A percentile compares a stretch with the other conserved stretches of the same genome.
Evolutionary conservation across 2,113 vertebrate genomes (phyloP).

Genomic region (Paramisgurnus dabryanus): DNA sequence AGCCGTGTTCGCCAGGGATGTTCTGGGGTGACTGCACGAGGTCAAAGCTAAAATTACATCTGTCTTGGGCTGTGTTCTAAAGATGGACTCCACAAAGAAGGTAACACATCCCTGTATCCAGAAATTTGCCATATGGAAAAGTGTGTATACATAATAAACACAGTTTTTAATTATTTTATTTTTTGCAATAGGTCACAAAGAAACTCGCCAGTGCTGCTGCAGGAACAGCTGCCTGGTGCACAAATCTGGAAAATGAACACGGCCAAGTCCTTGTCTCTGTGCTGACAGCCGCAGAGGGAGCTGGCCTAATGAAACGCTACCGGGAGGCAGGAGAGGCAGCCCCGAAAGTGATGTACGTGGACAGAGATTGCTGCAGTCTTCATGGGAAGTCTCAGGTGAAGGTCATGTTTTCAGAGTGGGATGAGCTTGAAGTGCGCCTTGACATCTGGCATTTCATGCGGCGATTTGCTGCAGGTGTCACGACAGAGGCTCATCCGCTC

Average conservation of each 20-base stretch:
- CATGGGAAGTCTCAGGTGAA: slow-evolving; percentile 2
- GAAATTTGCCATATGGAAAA: neutral
- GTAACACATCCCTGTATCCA: neutral
- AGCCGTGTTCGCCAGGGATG: slow-evolving; percentile 27
- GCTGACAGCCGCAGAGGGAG: no score
- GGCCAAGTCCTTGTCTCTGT: no score
- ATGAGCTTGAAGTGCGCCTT: slow-evolving; percentile 22
- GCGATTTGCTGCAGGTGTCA: slow-evolving; percentile 29
- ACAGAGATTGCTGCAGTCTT: slow-evolving; percentile 45
- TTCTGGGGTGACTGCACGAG: slow-evolving; percentile 31
- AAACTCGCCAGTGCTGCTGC: no score
- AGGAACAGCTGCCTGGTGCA: no score
- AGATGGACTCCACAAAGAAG: slow-evolving; percentile 43
- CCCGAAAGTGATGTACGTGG: slow-evolving; percentile 21
- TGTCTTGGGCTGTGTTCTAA: slow-evolving; percentile 19
- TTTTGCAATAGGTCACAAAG: no score
- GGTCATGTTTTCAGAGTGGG: slow-evolving; percentile 24
- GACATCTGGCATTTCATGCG: slow-evolving; percentile 49
- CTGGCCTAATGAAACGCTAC: no score
- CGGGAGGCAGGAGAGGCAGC: no score
- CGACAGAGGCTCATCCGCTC: slow-evolving; percentile 28
- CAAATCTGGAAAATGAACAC: no score
- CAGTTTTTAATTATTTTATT: no score
- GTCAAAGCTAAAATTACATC: slow-evolving; percentile 39
- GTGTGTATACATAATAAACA: no score